Conservation (phyloP, 1,140 invertebrate species). For the Conopomorpha cramerella region DNA sequence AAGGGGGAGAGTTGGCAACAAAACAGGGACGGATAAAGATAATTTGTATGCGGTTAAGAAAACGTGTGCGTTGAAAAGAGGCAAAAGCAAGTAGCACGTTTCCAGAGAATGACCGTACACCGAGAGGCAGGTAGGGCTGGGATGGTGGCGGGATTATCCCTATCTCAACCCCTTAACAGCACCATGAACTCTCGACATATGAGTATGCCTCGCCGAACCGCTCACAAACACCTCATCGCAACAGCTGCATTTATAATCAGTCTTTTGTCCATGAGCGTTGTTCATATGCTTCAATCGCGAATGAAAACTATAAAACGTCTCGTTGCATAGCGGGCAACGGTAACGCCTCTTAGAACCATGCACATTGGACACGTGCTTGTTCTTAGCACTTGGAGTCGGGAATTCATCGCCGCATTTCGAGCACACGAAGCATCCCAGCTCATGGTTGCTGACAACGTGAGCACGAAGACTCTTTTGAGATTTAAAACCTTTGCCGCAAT, state of each 20-base stretch:
- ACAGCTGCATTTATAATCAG: conserved; percentile 31
- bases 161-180: no score
- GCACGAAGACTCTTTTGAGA: no score
- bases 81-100: no score
- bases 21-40: no score
- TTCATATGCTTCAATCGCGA: conserved; percentile 40
- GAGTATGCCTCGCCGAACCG: no score
- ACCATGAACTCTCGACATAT: no score
- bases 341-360: conserved; percentile 41
- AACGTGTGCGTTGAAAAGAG: no score
- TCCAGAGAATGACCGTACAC: no score
- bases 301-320: conserved; percentile 40
- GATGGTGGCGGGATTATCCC: no score
- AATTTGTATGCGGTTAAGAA: no score
- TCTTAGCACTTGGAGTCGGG: conserved; percentile 21
- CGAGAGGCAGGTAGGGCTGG: no score
- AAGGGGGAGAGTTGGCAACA: no score
- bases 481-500: conserved; percentile 47
- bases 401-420: conserved; percentile 34
- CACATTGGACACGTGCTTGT: conserved; percentile 33
- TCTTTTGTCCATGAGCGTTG: conserved; percentile 32
- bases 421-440: conserved; percentile 40
- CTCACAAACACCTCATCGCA: conserved; percentile 43
- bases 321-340: conserved; percentile 44
- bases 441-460: conserved; percentile 40